Evolutionary conservation across 2,797 vertebrate species (phyloP).

Genomic region (Dendrocincla tyrannina): DNA sequence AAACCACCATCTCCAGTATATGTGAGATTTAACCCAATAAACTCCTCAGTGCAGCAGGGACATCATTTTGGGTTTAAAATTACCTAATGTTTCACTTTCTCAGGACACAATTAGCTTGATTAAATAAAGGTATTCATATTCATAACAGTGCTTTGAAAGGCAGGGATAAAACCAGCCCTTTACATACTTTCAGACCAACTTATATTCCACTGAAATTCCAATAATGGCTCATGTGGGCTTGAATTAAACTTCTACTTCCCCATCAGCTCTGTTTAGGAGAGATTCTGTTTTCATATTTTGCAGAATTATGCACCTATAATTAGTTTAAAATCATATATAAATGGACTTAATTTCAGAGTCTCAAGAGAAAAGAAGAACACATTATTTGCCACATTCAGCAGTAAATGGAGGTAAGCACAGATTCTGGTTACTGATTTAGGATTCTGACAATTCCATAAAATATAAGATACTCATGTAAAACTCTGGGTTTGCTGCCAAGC

Average conservation of each 20-base stretch:
- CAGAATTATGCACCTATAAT: background rate
- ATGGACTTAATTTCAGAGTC: slow-evolving; percentile 28
- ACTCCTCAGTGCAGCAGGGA: slow-evolving; percentile 50
- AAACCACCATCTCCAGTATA: background rate
- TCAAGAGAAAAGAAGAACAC: background rate
- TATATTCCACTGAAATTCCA: slow-evolving; percentile 42
- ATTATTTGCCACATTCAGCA: slow-evolving; percentile 13
- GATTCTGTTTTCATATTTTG: background rate
- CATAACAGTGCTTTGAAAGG: slow-evolving; percentile 20
- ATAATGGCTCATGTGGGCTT: background rate
- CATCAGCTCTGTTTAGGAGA: background rate
- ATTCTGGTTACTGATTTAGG: background rate
- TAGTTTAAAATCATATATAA: slow-evolving; percentile 31
- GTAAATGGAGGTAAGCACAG: background rate
- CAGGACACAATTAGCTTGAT: slow-evolving; percentile 34
- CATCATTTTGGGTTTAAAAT: slow-evolving; percentile 69
- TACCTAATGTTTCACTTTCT: slow-evolving; percentile 64
- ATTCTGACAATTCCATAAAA: background rate
- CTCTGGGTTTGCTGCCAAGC: background rate
- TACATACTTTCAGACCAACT: slow-evolving; percentile 19
- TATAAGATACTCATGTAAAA: background rate
- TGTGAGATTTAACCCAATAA: slow-evolving; percentile 57
- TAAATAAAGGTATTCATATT: slow-evolving; percentile 72
- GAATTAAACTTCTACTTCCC: background rate
- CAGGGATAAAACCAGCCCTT: background rate